A percentile compares a stretch with the other conserved stretches of the same genome.
Evolutionary conservation across 2,113 vertebrate species (phyloP).

Genomic region (Varanus salvator): DNA sequence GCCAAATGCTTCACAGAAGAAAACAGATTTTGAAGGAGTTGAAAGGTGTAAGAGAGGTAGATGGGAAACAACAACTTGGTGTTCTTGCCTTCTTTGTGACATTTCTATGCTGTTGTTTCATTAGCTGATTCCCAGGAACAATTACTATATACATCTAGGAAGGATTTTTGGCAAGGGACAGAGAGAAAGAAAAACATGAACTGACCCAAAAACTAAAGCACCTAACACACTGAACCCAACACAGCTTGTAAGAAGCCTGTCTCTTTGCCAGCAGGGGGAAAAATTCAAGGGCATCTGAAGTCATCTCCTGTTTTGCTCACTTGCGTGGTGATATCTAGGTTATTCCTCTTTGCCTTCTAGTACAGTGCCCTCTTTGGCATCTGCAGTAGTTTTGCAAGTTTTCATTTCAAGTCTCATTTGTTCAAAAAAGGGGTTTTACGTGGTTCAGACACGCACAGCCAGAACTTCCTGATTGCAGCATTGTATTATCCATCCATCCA

Average conservation of each 20-base stretch:
- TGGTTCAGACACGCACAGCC: not conserved
- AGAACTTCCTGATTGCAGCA: not conserved
- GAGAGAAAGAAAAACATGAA: not conserved
- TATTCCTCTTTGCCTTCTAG: slow-evolving; percentile 6
- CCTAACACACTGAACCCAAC: not conserved
- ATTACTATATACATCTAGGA: not conserved
- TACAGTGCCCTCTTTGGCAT: not conserved
- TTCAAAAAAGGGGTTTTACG: not conserved
- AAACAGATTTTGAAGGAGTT: not conserved
- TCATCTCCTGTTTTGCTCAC: slow-evolving; percentile 17
- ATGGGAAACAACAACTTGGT: not conserved
- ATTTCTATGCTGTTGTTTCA: not conserved
- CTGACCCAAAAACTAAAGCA: slow-evolving; percentile 5
- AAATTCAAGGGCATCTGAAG: slow-evolving; percentile 2
- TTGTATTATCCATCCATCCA: not conserved
- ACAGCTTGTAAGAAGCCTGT: slow-evolving; percentile 11
- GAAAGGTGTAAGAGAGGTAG: not conserved
- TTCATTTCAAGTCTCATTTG: not conserved
- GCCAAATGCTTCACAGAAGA: not conserved
- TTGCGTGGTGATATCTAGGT: not conserved
- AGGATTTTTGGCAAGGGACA: not conserved
- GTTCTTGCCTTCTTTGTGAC: not conserved
- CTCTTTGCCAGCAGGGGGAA: slow-evolving; percentile 2
- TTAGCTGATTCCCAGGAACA: not conserved
- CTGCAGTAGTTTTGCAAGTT: not conserved